These are phyloP conservation scores for Rhinoderma darwinii DNA, from an alignment of 2,113 vertebrate genomes.

Conservation along the genomic window DNA sequence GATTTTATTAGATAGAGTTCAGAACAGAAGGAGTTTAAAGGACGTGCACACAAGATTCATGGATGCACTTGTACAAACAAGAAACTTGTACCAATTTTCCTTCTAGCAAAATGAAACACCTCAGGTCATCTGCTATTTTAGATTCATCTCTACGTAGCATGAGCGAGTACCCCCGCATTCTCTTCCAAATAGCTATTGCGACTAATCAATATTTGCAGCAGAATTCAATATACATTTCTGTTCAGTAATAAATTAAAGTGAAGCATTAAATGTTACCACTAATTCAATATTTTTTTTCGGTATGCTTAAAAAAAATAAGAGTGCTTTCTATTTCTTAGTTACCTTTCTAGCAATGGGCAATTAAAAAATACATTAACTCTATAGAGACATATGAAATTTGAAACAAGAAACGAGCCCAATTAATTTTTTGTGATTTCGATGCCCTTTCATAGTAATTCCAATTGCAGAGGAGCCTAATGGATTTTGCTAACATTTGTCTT, in stretches of 20 bases:
- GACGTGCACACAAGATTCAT: slow-evolving; percentile 40
- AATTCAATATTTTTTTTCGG: slow-evolving; percentile 24
- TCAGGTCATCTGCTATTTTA: slow-evolving; percentile 47
- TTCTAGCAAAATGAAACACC: slow-evolving; percentile 49
- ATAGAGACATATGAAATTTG: neutral
- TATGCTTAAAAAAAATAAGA: neutral
- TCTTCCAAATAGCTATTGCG: slow-evolving; percentile 8
- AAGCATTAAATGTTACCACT: slow-evolving; percentile 39
- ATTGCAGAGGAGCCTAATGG: neutral
- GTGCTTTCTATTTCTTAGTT: neutral
- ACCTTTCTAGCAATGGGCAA: neutral
- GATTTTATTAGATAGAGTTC: slow-evolving; percentile 51
- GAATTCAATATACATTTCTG: slow-evolving; percentile 47
- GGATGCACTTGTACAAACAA: slow-evolving; percentile 54
- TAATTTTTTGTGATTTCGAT: neutral
- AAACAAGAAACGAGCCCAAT: neutral
- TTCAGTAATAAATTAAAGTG: slow-evolving; percentile 49
- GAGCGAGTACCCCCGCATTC: slow-evolving; percentile 10
- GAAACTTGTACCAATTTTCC: slow-evolving; percentile 54
- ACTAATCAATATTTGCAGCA: slow-evolving; percentile 48
- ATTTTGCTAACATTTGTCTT: neutral
- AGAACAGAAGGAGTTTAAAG: slow-evolving; percentile 42
- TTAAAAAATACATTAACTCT: neutral
- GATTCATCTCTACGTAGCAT: slow-evolving; percentile 36
- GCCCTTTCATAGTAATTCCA: neutral